Percentiles rank a stretch among this genome's conserved stretches.
These are phyloP conservation scores for Matsumyia berberina DNA, from an alignment of 2,888 invertebrate genomes.

Conservation along the genomic window DNA sequence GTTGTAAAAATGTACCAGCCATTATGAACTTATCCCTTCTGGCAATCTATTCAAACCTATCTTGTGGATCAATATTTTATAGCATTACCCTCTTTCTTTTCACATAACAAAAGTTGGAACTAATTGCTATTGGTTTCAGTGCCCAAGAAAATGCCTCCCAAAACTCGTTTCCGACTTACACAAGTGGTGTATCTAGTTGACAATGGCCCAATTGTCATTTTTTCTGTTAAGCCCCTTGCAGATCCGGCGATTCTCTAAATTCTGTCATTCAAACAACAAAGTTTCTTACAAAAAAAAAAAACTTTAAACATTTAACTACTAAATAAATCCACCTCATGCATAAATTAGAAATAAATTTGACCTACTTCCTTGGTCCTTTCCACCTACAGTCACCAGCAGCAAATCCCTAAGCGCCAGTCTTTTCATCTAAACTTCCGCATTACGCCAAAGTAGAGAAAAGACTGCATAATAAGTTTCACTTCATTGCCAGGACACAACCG, in stretches of 20 bases:
- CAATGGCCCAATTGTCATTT: constrained; percentile 36
- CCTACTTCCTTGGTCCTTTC: constrained; percentile 46
- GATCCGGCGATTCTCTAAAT: constrained; percentile 26
- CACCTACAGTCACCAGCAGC: constrained; percentile 51
- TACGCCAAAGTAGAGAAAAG: constrained; percentile 61
- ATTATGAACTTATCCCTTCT: too few relatives aligned
- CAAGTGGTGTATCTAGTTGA: constrained; percentile 1
- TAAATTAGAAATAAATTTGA: constrained; percentile 73
- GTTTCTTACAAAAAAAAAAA: constrained; percentile 9
- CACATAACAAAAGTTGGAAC: too few relatives aligned
- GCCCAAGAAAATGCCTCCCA: too few relatives aligned
- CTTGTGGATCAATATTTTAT: too few relatives aligned
- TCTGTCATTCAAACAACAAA: constrained; percentile 39
- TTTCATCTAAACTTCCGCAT: constrained; percentile 74
- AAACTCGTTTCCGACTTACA: too few relatives aligned
- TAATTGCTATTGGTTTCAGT: too few relatives aligned
- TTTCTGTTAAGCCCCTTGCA: not conserved
- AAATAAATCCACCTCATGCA: constrained; percentile 72
- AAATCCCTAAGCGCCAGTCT: constrained; percentile 67
- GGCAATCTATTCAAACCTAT: too few relatives aligned
- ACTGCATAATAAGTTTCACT: constrained; percentile 76
- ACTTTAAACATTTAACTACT: constrained; percentile 54
- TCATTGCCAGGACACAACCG: constrained; percentile 61
- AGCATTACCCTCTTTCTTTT: too few relatives aligned
- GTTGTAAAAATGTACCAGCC: too few relatives aligned